phyloP scores from a whole-genome alignment of 1,140 invertebrate species.

The Ylistrum balloti region DNA sequence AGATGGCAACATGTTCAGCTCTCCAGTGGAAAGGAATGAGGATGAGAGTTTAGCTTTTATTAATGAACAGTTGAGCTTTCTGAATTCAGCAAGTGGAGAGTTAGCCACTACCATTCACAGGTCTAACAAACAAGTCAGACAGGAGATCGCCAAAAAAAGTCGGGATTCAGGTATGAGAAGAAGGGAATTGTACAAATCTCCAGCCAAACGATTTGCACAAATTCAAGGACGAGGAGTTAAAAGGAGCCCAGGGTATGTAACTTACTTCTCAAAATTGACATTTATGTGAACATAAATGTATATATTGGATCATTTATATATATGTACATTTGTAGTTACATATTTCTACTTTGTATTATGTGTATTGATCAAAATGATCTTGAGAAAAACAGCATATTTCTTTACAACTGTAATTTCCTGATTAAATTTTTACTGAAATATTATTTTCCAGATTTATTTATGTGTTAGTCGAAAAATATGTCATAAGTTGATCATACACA shows the following conservation, averaged over 20 bases:
- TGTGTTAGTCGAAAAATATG: no score
- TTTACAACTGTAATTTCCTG: no score
- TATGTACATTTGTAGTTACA: no score
- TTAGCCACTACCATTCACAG: slow-evolving; percentile 58
- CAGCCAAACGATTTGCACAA: slow-evolving; percentile 43
- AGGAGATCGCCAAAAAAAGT: slow-evolving; percentile 48
- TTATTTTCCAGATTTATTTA: no score
- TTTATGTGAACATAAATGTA: no score
- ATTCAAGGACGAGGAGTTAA: slow-evolving; percentile 53
- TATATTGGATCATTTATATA: no score
- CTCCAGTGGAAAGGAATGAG: slow-evolving; percentile 42
- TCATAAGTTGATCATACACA: no score
- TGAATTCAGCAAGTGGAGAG: slow-evolving; percentile 60
- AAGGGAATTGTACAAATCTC: slow-evolving; percentile 23
- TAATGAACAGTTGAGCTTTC: slow-evolving; percentile 55
- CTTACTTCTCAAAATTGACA: no score
- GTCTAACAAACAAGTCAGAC: slow-evolving; percentile 58
- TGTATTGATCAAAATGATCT: no score
- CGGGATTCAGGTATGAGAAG: slow-evolving; percentile 43
- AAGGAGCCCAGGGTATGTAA: slow-evolving; percentile 53
- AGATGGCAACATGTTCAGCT: background rate
- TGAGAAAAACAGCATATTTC: no score
- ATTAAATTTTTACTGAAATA: no score
- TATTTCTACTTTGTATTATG: no score
- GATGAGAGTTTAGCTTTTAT: slow-evolving; percentile 55